Base-by-base conservation (phyloP, 1,140 invertebrate genomes). In the Drosophila rhopaloa region DNA sequence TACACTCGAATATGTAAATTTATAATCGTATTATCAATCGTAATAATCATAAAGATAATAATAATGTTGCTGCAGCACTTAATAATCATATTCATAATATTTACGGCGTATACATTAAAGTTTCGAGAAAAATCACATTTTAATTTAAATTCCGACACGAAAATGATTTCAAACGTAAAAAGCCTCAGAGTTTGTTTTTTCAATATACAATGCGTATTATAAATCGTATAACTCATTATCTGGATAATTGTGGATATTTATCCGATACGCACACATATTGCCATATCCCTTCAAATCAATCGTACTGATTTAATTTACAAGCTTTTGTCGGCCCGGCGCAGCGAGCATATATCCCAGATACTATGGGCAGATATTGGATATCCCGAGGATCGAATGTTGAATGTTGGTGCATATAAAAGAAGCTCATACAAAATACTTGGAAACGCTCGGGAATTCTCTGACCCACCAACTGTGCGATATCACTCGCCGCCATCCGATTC, bases 111-210 rank as follows among this genome's bases (percentile, higher is more conserved):
- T 89, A 89, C 84, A 84, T 89, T 89, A 84, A 89, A 84, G 84
- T 89, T 89, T 89, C 84, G 80, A 89, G 85, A 89, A 89, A 88
- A 89, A 89, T 89, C 84, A 89, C 84, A 89, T 89, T 89, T 89
- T 74, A 89, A 89, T 89, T 81, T 90, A 89, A 89, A 89, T 89
- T 89, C 77, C 72, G 77, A 89, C 78, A 89, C 67, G 68, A 78
- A 89, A 89, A 79, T 67, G 60, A 65, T 62, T 60, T 84, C 51
- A 68, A 88, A 89, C 84, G 74, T 57, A 89, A 89, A 81, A 84
- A 89, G 85, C 84, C 38, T 62, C 56, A 24, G 43, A 66, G 57
- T 50, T 71, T 41, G 41, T 44, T 62, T 38, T 70, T 46, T 81
- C 63, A 70, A 66, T 63, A 41, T 66, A 75, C 63, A 58, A 55